These are phyloP conservation scores for Tyria jacobaeae DNA, from an alignment of 2,888 invertebrate species.

Conservation along the genomic window DNA sequence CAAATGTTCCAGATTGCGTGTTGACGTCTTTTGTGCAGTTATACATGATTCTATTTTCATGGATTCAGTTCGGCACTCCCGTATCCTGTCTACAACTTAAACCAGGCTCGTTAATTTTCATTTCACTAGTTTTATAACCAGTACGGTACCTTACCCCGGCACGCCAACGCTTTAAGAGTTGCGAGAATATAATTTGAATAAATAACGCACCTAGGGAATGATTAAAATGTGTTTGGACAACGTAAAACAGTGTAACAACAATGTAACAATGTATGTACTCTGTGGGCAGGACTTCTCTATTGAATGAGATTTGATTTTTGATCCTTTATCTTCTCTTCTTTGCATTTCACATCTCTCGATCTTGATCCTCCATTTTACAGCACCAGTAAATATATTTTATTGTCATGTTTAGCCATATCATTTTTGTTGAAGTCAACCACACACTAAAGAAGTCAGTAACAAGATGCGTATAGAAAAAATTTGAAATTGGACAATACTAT, in stretches of 20 bases:
- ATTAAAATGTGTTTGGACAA: constrained; percentile 33
- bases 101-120: constrained; percentile 25
- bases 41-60: constrained; percentile 18
- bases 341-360: no score
- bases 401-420: no score
- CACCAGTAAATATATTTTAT: no score
- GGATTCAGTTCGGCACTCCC: constrained; percentile 13
- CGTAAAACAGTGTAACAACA: neutral
- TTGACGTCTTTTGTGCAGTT: constrained; percentile 30
- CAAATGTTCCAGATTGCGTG: constrained; percentile 37
- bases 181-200: constrained; percentile 48
- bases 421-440: no score
- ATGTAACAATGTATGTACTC: no score
- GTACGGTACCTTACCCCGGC: constrained; percentile 29
- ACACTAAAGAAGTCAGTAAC: no score
- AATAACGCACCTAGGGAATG: constrained; percentile 40
- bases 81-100: constrained; percentile 20
- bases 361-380: no score
- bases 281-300: neutral
- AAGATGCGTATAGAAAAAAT: no score
- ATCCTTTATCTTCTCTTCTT: no score
- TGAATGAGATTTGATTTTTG: neutral
- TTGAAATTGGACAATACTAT: no score
- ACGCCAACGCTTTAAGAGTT: constrained; percentile 41
- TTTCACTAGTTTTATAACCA: constrained; percentile 40